Evolutionary conservation across 2,797 vertebrate genomes (phyloP).

Genomic region (Yasuhikotakia modesta): DNA sequence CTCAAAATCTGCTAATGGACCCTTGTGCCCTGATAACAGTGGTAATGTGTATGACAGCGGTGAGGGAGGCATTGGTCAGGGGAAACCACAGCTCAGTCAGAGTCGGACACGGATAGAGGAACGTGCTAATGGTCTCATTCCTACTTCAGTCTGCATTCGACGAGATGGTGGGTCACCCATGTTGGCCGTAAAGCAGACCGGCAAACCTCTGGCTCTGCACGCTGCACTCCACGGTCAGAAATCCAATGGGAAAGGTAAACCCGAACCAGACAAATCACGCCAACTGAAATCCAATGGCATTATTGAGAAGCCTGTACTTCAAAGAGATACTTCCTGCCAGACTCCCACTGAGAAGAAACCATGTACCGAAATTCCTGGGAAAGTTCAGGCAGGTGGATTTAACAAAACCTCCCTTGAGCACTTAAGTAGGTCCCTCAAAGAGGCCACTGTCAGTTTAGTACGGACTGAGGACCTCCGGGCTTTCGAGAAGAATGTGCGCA

Average conservation of each 20-base stretch:
- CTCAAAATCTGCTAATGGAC: conserved; percentile 82
- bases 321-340: conserved; percentile 86
- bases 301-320: conserved; percentile 76
- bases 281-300: conserved; percentile 82
- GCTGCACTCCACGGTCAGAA: conserved; percentile 85
- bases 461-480: conserved; percentile 87
- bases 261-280: conserved; percentile 73
- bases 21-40: conserved; percentile 81
- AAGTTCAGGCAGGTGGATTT: conserved; percentile 70
- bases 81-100: conserved; percentile 80
- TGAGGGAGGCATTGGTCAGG: conserved; percentile 75
- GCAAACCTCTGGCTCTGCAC: conserved; percentile 86
- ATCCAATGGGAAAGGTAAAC: conserved; percentile 83
- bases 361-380: conserved; percentile 77
- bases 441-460: conserved; percentile 88
- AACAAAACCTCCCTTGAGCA: conserved; percentile 88
- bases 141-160: conserved; percentile 59
- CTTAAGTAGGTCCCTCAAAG: conserved; percentile 89
- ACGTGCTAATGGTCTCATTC: conserved; percentile 80
- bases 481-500: conserved; percentile 83
- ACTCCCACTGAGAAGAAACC: conserved; percentile 75
- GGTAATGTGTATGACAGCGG: conserved; percentile 68
- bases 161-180: conserved; percentile 63
- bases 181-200: conserved; percentile 70
- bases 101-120: conserved; percentile 77